Percentiles rank a stretch among this genome's conserved stretches.
These are phyloP conservation scores for Caranx ignobilis DNA, from an alignment of 2,113 vertebrate genomes.

Conservation along the genomic window DNA sequence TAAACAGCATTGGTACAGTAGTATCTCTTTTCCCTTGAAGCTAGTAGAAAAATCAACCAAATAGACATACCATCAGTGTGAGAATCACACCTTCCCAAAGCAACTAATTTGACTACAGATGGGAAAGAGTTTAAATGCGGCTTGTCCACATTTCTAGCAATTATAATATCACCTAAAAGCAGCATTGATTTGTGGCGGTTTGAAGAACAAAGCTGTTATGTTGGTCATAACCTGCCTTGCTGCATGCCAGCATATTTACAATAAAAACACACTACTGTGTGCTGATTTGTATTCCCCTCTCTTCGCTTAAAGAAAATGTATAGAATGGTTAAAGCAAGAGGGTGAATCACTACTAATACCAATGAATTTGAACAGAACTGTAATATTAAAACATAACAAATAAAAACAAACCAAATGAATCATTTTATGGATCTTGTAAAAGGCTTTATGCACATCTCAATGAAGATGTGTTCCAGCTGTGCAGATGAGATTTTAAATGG, in stretches of 20 bases:
- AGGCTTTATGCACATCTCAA: conserved; percentile 29
- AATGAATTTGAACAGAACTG: conserved; percentile 68
- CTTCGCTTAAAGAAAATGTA: conserved; percentile 62
- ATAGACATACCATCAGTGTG: neutral
- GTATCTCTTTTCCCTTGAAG: neutral
- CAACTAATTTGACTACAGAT: neutral
- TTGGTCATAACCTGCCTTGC: conserved; percentile 63
- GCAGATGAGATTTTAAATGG: conserved; percentile 38
- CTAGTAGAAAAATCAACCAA: neutral
- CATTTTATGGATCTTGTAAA: conserved; percentile 35
- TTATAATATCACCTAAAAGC: neutral
- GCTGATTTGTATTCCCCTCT: conserved; percentile 42
- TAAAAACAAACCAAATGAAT: conserved; percentile 52
- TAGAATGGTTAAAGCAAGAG: conserved; percentile 75
- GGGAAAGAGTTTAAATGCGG: neutral
- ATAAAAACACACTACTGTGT: conserved; percentile 48
- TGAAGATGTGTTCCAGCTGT: conserved; percentile 30
- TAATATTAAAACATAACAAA: conserved; percentile 64
- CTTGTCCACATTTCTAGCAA: neutral
- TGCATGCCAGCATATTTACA: conserved; percentile 53
- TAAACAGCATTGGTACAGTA: neutral
- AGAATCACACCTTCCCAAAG: neutral
- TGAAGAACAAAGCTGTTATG: conserved; percentile 70
- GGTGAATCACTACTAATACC: conserved; percentile 57
- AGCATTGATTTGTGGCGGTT: conserved; percentile 78